Evolutionary conservation across 2,113 vertebrate species (phyloP).

Genomic region (Malurus cyaneus): DNA sequence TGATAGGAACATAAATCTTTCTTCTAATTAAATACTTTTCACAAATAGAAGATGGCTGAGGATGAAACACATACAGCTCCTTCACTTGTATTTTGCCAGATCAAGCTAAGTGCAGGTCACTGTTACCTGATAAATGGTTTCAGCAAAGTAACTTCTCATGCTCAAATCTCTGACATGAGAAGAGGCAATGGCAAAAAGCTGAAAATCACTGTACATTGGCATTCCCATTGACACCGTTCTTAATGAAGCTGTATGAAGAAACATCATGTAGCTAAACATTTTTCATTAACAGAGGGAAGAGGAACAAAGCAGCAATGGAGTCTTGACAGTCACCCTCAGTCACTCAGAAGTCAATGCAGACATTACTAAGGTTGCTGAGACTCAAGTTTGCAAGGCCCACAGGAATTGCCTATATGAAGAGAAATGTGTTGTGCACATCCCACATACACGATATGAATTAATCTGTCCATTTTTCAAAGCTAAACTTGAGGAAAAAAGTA

Average conservation of each 20-base stretch:
- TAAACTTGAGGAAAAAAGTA: not conserved
- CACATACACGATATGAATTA: not conserved
- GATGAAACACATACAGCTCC: not conserved
- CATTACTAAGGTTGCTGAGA: not conserved
- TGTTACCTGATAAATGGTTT: not conserved
- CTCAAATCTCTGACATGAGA: not conserved
- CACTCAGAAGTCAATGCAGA: not conserved
- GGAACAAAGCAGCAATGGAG: not conserved
- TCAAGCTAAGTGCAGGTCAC: not conserved
- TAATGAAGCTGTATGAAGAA: not conserved
- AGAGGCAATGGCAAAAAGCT: not conserved
- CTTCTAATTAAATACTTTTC: conserved; percentile 4
- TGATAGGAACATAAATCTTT: conserved; percentile 36
- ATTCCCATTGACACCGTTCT: not conserved
- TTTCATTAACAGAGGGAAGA: not conserved
- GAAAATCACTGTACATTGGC: not conserved
- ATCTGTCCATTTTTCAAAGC: not conserved
- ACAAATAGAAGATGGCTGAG: not conserved
- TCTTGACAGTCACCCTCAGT: not conserved
- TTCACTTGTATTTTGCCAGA: not conserved
- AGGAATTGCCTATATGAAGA: not conserved
- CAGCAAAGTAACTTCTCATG: not conserved
- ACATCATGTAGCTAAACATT: not conserved
- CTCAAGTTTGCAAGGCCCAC: not conserved
- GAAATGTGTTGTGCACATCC: not conserved